Base-by-base conservation (phyloP, 2,888 invertebrate species). In the Schrankia costaestrigalis region DNA sequence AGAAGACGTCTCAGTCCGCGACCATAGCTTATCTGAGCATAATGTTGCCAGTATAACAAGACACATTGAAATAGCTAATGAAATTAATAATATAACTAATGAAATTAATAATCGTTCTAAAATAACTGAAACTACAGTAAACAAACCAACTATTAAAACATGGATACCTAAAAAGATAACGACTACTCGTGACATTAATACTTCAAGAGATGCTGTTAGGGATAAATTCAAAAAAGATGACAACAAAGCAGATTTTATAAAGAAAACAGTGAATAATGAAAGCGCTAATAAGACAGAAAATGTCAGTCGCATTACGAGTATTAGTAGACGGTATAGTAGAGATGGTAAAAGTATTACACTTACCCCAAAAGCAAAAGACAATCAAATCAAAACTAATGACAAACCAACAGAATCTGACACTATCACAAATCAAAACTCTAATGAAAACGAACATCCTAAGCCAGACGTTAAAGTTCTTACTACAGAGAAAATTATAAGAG, bases 401-500 rank as follows among this genome's bases (percentile, higher is more conserved):
- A 2, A 10, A 9, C 1, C n/a, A 6, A 15, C 4, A 10, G 13
- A 29, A 1, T 2, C 17, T 8, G 6, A 8, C 9, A 29, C n/a
- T 14, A 9, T 4, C 1, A 11, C 6, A 3, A 23, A 11, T 11
- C 7, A 11, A 1, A 17, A 17, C 17, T n/a, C n/a, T n/a, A n/a
- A 17, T 5, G 4, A n/a, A 3, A 21, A 21, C 3, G 11, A 22
- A 9, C 15, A 26, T 5, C 8, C 34, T 9, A 35, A 27, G 10
- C 14, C 19, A 31, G 25, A 5, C 8, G 9, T 22, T 3, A 31
- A 31, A 18, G 32, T n/a, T 2, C 17, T 34, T 5, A 34, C 18
- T 17, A 41, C 52, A 31, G 63, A 64, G 6, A 37, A 50, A 25
- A 35, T 13, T 30, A 10, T 11, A 17, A 59, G 46, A 34, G 30